Conservation (phyloP, 1,140 invertebrate species). For the Saccostrea echinata region DNA sequence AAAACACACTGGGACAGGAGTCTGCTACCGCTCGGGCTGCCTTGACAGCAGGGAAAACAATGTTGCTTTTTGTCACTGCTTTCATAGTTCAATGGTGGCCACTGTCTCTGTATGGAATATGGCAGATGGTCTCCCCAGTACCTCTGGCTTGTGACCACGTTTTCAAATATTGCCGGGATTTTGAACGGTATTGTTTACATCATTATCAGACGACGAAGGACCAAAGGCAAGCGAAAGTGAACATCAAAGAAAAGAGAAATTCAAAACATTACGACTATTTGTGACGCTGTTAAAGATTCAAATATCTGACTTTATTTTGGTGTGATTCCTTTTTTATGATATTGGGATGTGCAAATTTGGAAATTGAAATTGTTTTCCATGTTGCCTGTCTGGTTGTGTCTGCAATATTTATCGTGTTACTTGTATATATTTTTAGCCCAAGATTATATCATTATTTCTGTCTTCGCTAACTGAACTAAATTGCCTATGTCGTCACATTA, state of each 20-base stretch:
- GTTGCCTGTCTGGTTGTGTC: no score
- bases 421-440: no score
- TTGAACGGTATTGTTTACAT: slow-evolving; percentile 51
- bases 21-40: slow-evolving; percentile 29
- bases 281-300: no score
- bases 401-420: no score
- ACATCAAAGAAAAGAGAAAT: not conserved
- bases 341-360: no score
- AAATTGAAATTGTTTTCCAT: no score
- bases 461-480: no score
- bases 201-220: slow-evolving; percentile 49
- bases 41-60: slow-evolving; percentile 38
- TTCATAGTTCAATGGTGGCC: slow-evolving; percentile 53
- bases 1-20: slow-evolving; percentile 42
- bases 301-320: no score
- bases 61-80: slow-evolving; percentile 44
- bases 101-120: slow-evolving; percentile 45
- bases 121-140: slow-evolving; percentile 41
- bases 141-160: slow-evolving; percentile 51
- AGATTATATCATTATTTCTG: no score
- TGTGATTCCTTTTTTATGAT: no score
- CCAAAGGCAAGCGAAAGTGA: not conserved
- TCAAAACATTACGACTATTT: no score
- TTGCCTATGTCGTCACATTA: no score
- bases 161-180: slow-evolving; percentile 52